Evolutionary conservation across 2,888 invertebrate species (phyloP), one percentile per base, ranked within the genome.

Genomic region (Rosalia funebris): DNA sequence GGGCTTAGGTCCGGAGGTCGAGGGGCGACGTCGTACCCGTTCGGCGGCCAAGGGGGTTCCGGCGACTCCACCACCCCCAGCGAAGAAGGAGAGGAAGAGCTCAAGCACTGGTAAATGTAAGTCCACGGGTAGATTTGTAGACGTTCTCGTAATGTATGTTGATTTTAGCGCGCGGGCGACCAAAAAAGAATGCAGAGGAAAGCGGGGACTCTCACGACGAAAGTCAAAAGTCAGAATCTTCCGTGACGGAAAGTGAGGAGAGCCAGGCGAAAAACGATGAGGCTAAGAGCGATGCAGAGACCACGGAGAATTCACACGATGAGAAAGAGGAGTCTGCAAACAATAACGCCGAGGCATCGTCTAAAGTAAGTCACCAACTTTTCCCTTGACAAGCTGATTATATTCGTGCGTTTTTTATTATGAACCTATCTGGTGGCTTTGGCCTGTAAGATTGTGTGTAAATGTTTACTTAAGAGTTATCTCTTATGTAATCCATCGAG

Each of bases 21-120:
- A 86, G 66, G 85, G 85, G 2, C 80, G 86, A 63, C 82, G 86
- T 62, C 82, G 85, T 48, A 86, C 86, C 5, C 80, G 86, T 31
- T 86, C 86, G 52, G 84, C 86, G 31, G 85, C 85, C 12, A 81
- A 85, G 73, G 86, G 86, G 10, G 68, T 66, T 2, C 77, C 83
- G 12, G 80, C 85, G 1, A 82, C 85, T n/a, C 83, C 84, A 5
- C 84, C 84, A 14, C 85, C 85, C 1, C 85, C 85, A 4, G 81
- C 83, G 0, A 85, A 85, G 68, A 83, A 83, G 66, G 84, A 85
- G 66, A 74, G 77, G 34, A 80, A 81, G 59, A 73, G 70, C 42
- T 53, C 69, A 1, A 68, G 62, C 45, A 50, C 62, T 39, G 63
- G 63, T 5, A 71, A 68, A 64, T 37, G 68, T 68, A 60, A 61